Evolutionary conservation across 2,888 invertebrate genomes (phyloP), one percentile per base, ranked within the genome.

Genomic region (Osmoderma eremita): DNA sequence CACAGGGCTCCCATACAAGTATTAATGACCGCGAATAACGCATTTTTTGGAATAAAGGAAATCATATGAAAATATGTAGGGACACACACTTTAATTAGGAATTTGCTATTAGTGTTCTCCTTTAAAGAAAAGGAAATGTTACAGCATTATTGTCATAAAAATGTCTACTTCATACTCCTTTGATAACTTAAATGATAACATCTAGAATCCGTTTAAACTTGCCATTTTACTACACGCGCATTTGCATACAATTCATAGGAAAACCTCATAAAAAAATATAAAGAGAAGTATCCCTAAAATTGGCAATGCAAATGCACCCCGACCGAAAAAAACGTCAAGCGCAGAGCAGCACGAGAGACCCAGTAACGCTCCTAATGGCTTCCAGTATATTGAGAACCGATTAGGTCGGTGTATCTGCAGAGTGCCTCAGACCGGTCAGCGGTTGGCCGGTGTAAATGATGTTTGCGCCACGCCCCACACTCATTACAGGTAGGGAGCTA

Each of bases 391-490:
- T 74, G 78, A 79, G 77, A 78, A 79, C 74, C 78, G 78, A 79
- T 79, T 79, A 79, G 77, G 53, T 63, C 42, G 51, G 67, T 63
- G 50, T 63, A 63, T 63, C 67, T 51, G 58, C 48, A 45, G 63
- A 63, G 61, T 66, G 58, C 65, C 45, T 45, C 45, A 45, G 78
- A 77, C 78, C 79, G 79, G 78, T 78, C 78, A 78, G 78, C 79
- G 79, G 81, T 81, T 81, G 81, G 81, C 79, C 79, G 77, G 80
- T 80, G 80, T 82, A 81, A 81, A 81, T 80, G 82, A 82, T 81
- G 80, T 78, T 75, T 75, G 76, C 75, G 81, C 81, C 80, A 81
- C 82, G 82, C 82, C 82, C 76, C 75, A 74, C 72, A 74, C 77
- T 81, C 81, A 81, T 80, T 80, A 81, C 81, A 82, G 81, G 81